Conservation (phyloP, 2,113 vertebrate species). For the Telmatochromis sp. region DNA sequence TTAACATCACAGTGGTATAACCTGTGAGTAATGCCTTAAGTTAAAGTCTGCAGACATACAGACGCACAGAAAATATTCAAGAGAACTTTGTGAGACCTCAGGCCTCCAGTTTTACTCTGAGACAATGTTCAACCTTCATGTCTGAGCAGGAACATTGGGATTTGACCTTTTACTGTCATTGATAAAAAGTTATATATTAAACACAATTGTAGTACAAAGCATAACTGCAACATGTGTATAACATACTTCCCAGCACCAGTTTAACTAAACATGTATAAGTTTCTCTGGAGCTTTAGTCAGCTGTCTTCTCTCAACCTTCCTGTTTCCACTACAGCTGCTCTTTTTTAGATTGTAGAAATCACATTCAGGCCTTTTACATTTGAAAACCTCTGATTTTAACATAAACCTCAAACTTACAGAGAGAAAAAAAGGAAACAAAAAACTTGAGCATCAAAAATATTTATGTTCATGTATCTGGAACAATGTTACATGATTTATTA, state of each 20-base stretch:
- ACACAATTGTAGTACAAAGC: background rate
- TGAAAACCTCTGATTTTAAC: background rate
- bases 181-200: background rate
- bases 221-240: background rate
- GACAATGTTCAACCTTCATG: background rate
- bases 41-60: no score
- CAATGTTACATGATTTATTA: background rate
- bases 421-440: background rate
- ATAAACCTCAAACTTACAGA: no score
- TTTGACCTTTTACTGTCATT: background rate
- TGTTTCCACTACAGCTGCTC: background rate
- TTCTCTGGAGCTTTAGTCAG: background rate
- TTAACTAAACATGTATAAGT: background rate
- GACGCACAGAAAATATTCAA: no score
- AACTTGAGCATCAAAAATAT: background rate
- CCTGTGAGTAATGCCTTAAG: no score
- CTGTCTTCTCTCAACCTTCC: background rate
- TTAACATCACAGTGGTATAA: background rate
- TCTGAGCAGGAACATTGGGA: background rate
- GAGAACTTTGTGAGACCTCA: background rate
- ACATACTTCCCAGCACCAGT: background rate
- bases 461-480: accelerated
- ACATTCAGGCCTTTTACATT: background rate
- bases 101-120: background rate
- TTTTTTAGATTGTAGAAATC: background rate